Evolutionary conservation across 1,140 invertebrate species (phyloP).

Genomic region (Magallana ariakensis): DNA sequence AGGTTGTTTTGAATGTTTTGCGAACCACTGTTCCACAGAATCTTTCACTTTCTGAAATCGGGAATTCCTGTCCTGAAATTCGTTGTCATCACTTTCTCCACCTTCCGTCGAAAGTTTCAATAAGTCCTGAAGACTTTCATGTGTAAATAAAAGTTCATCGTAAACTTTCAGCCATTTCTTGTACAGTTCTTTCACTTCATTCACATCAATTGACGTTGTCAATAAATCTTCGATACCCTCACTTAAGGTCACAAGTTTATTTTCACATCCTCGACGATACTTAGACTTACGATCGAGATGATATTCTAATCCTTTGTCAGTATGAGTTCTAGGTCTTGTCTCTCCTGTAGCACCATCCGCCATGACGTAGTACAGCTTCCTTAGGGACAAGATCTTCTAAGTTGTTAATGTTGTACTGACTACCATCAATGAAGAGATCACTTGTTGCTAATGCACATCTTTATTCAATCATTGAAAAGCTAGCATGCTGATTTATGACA

Average conservation of each 20-base stretch:
- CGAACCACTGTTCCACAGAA: constrained; percentile 40
- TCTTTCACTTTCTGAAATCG: constrained; percentile 11
- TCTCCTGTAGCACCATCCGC: not conserved
- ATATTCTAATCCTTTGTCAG: constrained; percentile 28
- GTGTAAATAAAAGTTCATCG: constrained; percentile 24
- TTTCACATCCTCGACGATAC: not conserved
- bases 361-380: not conserved
- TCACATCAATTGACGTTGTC: not conserved
- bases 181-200: constrained; percentile 19
- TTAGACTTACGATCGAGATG: not conserved
- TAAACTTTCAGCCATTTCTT: constrained; percentile 22
- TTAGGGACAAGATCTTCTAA: not conserved
- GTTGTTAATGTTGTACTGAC: not conserved
- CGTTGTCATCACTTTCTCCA: not conserved
- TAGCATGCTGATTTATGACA: no score
- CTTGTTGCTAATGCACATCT: no score
- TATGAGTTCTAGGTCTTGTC: not conserved
- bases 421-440: no score
- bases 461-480: no score
- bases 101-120: not conserved
- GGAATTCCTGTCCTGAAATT: constrained; percentile 34
- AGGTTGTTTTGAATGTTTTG: not conserved
- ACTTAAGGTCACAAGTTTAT: constrained; percentile 1
- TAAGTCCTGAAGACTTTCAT: constrained; percentile 21
- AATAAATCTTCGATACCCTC: not conserved